Conservation (phyloP, 92 coral and sea anemone species). For the Phenganax subtilis region DNA sequence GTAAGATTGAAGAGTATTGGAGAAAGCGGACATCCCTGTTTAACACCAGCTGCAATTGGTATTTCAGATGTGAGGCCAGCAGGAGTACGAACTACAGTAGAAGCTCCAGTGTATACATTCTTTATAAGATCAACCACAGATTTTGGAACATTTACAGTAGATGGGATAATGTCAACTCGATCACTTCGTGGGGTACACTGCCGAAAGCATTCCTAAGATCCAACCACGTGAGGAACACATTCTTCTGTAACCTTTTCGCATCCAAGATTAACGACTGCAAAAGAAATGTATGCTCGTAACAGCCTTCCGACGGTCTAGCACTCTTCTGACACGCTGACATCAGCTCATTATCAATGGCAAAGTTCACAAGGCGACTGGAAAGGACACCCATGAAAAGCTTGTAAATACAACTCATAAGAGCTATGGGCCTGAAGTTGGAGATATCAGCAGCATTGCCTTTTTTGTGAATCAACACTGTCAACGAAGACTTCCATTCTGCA, state of each 20-base stretch:
- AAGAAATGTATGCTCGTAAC: conserved; percentile 6
- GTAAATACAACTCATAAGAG: conserved; percentile 15
- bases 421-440: conserved; percentile 23
- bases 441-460: conserved; percentile 1
- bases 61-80: background rate
- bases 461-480: conserved; percentile 1
- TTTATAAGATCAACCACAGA: background rate
- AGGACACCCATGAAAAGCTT: conserved; percentile 10
- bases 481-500: background rate
- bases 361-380: background rate
- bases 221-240: conserved; percentile 8
- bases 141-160: background rate
- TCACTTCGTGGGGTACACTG: conserved; percentile 4
- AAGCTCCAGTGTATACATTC: background rate
- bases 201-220: conserved; percentile 11
- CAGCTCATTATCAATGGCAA: background rate
- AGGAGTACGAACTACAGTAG: background rate
- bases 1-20: background rate
- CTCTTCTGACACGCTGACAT: conserved; percentile 1
- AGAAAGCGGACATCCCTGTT: conserved; percentile 2
- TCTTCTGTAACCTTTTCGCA: conserved; percentile 9
- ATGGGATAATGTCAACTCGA: background rate
- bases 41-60: background rate
- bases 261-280: background rate
- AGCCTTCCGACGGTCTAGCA: conserved; percentile 18